Conservation (phyloP, 2,113 vertebrate species). For the Lamprologus callipterus region DNA sequence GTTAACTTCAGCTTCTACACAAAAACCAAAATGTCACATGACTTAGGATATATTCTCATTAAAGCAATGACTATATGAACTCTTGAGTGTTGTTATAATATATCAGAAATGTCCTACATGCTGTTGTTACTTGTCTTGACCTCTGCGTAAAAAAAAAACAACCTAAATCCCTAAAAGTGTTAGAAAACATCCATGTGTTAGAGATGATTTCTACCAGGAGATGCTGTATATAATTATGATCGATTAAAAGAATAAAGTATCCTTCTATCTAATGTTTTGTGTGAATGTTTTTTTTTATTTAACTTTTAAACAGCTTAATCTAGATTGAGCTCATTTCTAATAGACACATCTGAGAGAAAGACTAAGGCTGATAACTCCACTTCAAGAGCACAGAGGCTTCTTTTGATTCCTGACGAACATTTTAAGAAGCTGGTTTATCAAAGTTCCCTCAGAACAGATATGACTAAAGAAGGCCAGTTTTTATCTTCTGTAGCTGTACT, state of each 20-base stretch:
- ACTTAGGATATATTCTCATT: not conserved
- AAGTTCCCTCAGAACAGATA: not conserved
- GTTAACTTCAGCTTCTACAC: not conserved
- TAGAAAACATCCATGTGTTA: not conserved
- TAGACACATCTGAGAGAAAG: not conserved
- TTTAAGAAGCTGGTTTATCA: not conserved
- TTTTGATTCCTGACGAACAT: not conserved
- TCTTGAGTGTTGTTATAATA: not conserved
- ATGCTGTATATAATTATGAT: constrained; percentile 26
- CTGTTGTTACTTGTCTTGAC: not conserved
- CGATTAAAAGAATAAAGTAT: not conserved
- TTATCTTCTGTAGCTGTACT: constrained; percentile 5
- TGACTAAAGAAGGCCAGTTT: not conserved
- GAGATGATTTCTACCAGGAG: not conserved
- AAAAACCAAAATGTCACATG: not conserved
- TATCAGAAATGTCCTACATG: not conserved
- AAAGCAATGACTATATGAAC: not conserved
- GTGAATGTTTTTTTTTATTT: not conserved
- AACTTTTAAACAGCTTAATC: not conserved
- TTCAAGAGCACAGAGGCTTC: not conserved
- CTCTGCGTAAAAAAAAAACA: rapidly evolving
- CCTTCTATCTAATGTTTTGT: not conserved
- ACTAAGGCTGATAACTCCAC: not conserved
- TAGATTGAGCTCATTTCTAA: not conserved
- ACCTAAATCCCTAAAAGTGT: not conserved